A percentile compares a stretch with the other conserved stretches of the same genome.
phyloP scores from a whole-genome alignment of 2,113 vertebrate genomes.

The Esox niger region DNA sequence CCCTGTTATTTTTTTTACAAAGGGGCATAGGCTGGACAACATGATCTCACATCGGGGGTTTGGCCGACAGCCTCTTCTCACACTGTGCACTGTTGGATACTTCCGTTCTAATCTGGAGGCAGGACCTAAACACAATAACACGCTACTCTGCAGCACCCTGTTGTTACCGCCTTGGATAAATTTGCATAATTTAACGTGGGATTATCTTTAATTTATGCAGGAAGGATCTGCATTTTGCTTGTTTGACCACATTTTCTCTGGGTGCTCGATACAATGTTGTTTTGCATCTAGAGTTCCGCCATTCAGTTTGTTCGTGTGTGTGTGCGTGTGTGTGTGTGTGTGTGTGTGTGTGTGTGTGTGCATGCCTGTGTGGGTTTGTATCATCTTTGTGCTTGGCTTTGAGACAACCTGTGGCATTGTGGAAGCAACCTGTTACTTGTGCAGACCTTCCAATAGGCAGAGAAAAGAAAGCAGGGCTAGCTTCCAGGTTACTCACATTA shows the following conservation, averaged over 20 bases:
- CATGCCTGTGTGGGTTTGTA: not conserved
- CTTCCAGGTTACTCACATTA: not conserved
- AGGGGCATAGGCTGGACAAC: not conserved
- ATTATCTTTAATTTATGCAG: slow-evolving; percentile 62
- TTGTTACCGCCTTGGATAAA: slow-evolving; percentile 60
- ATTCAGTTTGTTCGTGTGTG: slow-evolving; percentile 7
- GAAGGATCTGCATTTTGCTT: slow-evolving; percentile 59
- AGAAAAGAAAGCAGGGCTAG: not conserved
- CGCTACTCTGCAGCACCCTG: slow-evolving; percentile 31
- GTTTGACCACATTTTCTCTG: slow-evolving; percentile 55
- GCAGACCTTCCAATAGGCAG: not conserved
- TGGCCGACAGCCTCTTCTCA: not conserved
- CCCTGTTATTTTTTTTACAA: not conserved
- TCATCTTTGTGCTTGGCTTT: not conserved
- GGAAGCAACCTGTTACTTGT: not conserved
- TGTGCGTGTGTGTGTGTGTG: not conserved
- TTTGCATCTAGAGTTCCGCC: slow-evolving; percentile 42
- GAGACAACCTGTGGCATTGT: not conserved
- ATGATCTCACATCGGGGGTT: not conserved
- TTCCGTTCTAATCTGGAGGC: slow-evolving; percentile 3
- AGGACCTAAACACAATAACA: slow-evolving; percentile 43
- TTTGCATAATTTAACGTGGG: slow-evolving; percentile 69
- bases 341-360: slow-evolving; percentile 7
- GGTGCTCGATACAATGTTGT: slow-evolving; percentile 55
- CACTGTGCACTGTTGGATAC: not conserved